Evolutionary conservation across 2,113 vertebrate species (phyloP).

Genomic region (Hemichromis elongatus): DNA sequence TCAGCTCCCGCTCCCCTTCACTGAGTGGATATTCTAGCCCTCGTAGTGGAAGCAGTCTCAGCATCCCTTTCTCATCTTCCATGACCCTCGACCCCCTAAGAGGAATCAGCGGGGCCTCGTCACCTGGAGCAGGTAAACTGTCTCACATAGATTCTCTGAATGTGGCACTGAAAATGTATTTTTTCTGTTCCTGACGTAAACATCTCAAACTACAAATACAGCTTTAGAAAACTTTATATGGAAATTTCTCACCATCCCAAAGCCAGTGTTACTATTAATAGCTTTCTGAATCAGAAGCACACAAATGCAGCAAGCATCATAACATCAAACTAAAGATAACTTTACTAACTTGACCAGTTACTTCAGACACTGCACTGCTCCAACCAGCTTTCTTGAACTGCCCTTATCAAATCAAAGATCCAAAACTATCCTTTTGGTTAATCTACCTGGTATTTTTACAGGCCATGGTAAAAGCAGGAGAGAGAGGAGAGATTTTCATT

Average conservation of each 20-base stretch:
- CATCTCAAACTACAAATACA: neutral
- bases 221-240: neutral
- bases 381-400: neutral
- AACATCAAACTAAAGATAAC: neutral
- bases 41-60: constrained; percentile 82
- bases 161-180: neutral
- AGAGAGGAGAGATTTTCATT: neutral
- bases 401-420: neutral
- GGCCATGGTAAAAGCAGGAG: neutral
- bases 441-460: neutral
- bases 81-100: constrained; percentile 79
- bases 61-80: constrained; percentile 81
- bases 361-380: neutral
- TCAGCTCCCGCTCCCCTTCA: constrained; percentile 77
- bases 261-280: neutral
- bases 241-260: neutral
- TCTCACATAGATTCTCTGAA: neutral
- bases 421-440: neutral
- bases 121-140: constrained; percentile 74
- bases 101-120: constrained; percentile 54
- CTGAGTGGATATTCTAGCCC: constrained; percentile 85
- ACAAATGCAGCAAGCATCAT: neutral
- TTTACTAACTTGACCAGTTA: neutral
- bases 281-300: neutral
- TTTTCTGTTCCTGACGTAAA: neutral